A percentile compares a stretch with the other conserved stretches of the same genome.
Evolutionary conservation across 1,140 invertebrate species (phyloP).

Genomic region (Hycleus phaleratus): DNA sequence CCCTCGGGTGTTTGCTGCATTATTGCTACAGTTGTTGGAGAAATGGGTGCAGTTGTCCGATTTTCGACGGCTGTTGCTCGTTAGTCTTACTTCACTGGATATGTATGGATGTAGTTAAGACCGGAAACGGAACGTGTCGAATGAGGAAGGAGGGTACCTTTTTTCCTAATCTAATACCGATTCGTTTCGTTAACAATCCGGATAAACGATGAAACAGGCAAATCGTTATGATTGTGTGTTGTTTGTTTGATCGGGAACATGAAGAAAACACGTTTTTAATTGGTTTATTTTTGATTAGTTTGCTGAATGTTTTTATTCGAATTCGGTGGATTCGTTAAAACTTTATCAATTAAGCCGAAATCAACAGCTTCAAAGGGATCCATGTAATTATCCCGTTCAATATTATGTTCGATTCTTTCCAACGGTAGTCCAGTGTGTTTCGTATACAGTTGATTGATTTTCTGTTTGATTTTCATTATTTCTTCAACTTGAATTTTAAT

Average conservation of each 20-base stretch:
- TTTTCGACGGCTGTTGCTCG: slow-evolving; percentile 14
- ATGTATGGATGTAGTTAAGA: slow-evolving; percentile 18
- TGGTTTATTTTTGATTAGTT: too few relatives aligned
- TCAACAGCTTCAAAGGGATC: slow-evolving; percentile 77
- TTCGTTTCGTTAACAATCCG: not conserved
- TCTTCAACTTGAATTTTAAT: slow-evolving; percentile 97
- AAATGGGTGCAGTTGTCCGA: not conserved
- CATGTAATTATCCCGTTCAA: slow-evolving; percentile 96
- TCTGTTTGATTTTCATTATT: slow-evolving; percentile 86
- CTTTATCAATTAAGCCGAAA: slow-evolving; percentile 93
- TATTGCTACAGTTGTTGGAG: too few relatives aligned
- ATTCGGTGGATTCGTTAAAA: slow-evolving; percentile 56
- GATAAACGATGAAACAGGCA: not conserved
- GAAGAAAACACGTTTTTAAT: not conserved
- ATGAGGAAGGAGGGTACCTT: not conserved
- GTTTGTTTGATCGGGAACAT: not conserved
- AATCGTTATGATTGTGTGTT: too few relatives aligned
- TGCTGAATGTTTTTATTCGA: not conserved
- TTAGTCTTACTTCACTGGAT: slow-evolving; percentile 17
- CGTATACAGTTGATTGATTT: slow-evolving; percentile 84
- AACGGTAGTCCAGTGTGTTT: slow-evolving; percentile 84
- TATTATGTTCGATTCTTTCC: slow-evolving; percentile 67
- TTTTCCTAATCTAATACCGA: not conserved
- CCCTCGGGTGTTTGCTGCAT: too few relatives aligned
- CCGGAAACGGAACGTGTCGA: slow-evolving; percentile 15